These are phyloP conservation scores for Nylanderia fulva DNA, from an alignment of 1,140 invertebrate species.

Conservation along the genomic window DNA sequence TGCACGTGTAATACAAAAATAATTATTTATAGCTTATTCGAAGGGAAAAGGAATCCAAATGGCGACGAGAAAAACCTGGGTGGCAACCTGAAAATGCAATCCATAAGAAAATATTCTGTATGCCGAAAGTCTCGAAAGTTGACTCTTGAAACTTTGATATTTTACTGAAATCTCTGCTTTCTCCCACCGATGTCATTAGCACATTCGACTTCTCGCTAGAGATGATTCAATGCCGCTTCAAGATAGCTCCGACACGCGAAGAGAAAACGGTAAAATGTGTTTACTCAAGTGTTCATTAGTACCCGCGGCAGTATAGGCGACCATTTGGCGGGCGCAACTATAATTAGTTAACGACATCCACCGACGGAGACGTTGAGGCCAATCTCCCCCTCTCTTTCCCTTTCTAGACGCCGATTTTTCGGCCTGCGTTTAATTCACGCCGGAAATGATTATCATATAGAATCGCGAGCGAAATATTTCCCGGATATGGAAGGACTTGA, in stretches of 20 bases:
- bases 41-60: too few relatives aligned
- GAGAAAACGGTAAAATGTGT: conserved; percentile 62
- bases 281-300: conserved; percentile 62
- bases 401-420: conserved; percentile 10
- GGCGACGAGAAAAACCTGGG: too few relatives aligned
- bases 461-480: conserved; percentile 48
- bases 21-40: background rate
- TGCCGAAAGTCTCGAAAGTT: background rate
- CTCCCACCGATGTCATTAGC: conserved; percentile 44
- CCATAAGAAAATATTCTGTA: background rate
- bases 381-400: background rate
- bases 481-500: conserved; percentile 46
- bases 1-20: too few relatives aligned
- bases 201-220: conserved; percentile 47
- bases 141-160: background rate
- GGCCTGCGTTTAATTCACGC: conserved; percentile 3
- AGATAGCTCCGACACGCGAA: conserved; percentile 51
- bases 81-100: too few relatives aligned
- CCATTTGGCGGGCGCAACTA: conserved; percentile 59
- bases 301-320: conserved; percentile 36
- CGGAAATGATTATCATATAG: conserved; percentile 61
- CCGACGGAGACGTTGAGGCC: conserved; percentile 16
- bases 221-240: conserved; percentile 32
- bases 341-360: conserved; percentile 63
- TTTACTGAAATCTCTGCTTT: background rate